Evolutionary conservation across 2,888 invertebrate genomes (phyloP).

Genomic region (Nomada lathburiana): DNA sequence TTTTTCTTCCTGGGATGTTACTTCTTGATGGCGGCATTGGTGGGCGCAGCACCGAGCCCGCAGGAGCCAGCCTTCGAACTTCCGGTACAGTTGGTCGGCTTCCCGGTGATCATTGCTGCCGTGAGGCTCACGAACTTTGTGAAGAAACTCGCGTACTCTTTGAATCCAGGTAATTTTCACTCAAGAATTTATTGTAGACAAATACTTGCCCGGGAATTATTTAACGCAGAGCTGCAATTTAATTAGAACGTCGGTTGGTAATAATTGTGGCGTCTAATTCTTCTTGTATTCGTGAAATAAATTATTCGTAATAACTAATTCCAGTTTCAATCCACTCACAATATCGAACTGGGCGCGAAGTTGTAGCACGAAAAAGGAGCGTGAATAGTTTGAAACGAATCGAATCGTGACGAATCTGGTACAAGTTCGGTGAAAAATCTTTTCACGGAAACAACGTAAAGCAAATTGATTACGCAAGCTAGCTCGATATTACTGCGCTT

Average conservation of each 20-base stretch:
- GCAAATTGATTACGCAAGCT: background rate
- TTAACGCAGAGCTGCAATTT: no score
- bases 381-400: no score
- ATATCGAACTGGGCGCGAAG: no score
- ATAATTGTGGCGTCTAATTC: no score
- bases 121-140: constrained; percentile 93
- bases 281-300: no score
- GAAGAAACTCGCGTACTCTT: constrained; percentile 92
- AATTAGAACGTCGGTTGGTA: no score
- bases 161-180: constrained; percentile 88
- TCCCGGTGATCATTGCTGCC: constrained; percentile 92
- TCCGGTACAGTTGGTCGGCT: constrained; percentile 94
- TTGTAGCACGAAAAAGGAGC: no score
- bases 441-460: background rate
- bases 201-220: no score
- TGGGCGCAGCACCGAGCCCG: constrained; percentile 79
- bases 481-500: constrained; percentile 4
- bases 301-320: no score
- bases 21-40: constrained; percentile 74
- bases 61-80: constrained; percentile 89
- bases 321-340: no score
- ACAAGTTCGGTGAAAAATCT: no score
- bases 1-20: constrained; percentile 74
- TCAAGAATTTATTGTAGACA: background rate
- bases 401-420: no score